These are phyloP conservation scores for Dipodomys merriami DNA, from an alignment of 2,113 vertebrate species.

Conservation along the genomic window DNA sequence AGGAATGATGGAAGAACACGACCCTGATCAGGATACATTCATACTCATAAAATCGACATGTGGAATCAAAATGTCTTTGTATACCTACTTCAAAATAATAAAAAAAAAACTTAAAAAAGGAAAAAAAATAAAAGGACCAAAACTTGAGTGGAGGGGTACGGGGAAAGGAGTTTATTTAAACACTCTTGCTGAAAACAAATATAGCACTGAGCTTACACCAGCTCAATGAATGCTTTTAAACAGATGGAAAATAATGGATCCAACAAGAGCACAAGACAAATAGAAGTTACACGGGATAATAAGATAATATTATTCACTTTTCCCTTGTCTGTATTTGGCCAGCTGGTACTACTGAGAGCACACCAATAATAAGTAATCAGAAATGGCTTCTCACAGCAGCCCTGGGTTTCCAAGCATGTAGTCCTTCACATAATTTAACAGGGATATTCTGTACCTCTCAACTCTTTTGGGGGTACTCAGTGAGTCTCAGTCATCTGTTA, in stretches of 20 bases:
- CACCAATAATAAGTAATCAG: background rate
- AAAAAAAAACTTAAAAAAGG: no score
- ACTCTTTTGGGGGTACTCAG: background rate
- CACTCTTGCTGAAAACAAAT: background rate
- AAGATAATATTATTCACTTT: background rate
- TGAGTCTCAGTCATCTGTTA: background rate
- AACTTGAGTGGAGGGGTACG: no score
- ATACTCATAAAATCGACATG: no score
- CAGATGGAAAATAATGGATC: background rate
- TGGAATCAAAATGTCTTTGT: no score
- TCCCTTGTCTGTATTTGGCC: background rate
- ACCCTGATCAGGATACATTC: no score
- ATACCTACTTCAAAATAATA: no score
- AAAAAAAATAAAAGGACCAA: background rate
- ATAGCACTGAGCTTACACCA: background rate
- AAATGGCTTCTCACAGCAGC: conserved; percentile 8
- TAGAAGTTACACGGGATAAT: background rate
- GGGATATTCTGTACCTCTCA: background rate
- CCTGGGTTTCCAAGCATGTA: background rate
- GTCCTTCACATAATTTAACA: background rate
- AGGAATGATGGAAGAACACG: no score
- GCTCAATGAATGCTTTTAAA: background rate
- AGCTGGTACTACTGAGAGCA: background rate
- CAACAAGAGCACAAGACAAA: background rate
- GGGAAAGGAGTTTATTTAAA: background rate